phyloP scores from a whole-genome alignment of 2,888 invertebrate species.

The Kryphioiulus occultus region DNA sequence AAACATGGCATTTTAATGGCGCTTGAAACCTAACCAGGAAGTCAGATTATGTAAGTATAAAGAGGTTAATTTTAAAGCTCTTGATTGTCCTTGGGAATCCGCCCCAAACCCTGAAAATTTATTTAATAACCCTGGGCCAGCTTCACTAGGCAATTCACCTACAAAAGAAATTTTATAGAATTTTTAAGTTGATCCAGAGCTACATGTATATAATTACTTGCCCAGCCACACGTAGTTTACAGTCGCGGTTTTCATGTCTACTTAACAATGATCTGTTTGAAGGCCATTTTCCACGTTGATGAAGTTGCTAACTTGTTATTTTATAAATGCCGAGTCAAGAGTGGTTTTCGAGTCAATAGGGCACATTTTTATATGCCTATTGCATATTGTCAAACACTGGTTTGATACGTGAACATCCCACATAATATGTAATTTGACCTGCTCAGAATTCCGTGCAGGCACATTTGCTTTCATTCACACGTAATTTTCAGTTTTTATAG shows the following conservation, averaged over 20 bases:
- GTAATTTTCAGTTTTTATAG: no score
- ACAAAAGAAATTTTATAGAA: no score
- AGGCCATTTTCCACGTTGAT: background rate
- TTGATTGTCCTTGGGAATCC: background rate
- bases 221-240: background rate
- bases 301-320: no score
- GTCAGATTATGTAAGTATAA: background rate
- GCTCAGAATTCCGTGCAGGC: no score
- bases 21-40: background rate
- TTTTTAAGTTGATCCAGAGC: background rate
- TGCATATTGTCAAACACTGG: background rate
- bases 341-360: background rate
- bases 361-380: background rate
- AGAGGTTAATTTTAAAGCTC: background rate
- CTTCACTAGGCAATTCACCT: no score
- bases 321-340: background rate
- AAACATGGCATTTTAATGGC: background rate
- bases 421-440: no score
- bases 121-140: no score
- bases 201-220: background rate
- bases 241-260: background rate
- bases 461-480: no score
- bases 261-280: background rate
- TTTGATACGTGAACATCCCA: no score
- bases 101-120: no score